Evolutionary conservation across 2,888 invertebrate species (phyloP).

Genomic region (Leptodirus hochenwartii): DNA sequence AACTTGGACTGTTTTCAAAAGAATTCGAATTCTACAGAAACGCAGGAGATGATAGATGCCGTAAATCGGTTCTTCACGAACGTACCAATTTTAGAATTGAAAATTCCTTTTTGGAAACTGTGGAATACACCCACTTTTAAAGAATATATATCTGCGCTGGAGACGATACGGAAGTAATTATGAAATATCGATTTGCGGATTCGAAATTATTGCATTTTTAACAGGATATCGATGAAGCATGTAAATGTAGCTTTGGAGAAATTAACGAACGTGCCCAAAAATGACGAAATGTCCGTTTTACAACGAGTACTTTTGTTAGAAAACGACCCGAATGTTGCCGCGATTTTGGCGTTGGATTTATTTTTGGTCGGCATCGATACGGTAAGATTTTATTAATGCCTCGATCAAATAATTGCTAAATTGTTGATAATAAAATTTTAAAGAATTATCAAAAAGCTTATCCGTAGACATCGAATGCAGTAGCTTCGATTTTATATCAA

Average conservation of each 20-base stretch:
- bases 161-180: slow-evolving; percentile 45
- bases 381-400: slow-evolving; percentile 25
- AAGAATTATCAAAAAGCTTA: too few relatives aligned
- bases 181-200: neutral
- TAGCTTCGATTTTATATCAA: slow-evolving; percentile 55
- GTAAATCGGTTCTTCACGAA: slow-evolving; percentile 46
- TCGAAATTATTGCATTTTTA: slow-evolving; percentile 14
- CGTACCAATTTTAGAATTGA: slow-evolving; percentile 43
- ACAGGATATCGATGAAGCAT: slow-evolving; percentile 43
- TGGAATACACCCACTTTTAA: slow-evolving; percentile 43
- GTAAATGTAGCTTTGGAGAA: slow-evolving; percentile 36
- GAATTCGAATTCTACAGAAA: slow-evolving; percentile 31
- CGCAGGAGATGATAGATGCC: slow-evolving; percentile 44
- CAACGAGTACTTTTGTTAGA: slow-evolving; percentile 42
- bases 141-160: slow-evolving; percentile 42
- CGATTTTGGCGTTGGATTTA: slow-evolving; percentile 54
- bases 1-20: slow-evolving; percentile 43
- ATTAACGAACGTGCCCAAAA: slow-evolving; percentile 20
- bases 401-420: neutral
- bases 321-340: slow-evolving; percentile 40
- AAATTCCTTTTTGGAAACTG: slow-evolving; percentile 48
- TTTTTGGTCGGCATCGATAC: slow-evolving; percentile 69
- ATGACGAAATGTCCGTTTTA: slow-evolving; percentile 37
- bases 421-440: too few relatives aligned
- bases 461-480: slow-evolving; percentile 61